phyloP scores from a whole-genome alignment of 2,888 invertebrate genomes.

The Cordylochernes scorpioides region DNA sequence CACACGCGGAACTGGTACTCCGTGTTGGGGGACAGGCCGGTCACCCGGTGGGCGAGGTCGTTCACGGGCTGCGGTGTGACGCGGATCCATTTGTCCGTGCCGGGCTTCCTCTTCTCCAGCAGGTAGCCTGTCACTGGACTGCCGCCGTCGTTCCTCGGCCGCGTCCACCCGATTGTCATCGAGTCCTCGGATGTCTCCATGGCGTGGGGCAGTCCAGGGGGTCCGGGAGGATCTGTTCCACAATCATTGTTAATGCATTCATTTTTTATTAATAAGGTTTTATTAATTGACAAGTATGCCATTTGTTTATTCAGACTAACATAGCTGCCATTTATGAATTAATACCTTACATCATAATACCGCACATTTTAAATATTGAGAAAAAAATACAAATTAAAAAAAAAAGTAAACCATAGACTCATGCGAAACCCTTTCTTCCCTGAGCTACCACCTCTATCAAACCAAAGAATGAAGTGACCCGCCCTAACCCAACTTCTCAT shows the following conservation, averaged over 20 bases:
- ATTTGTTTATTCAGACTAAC: not conserved
- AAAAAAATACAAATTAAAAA: not conserved
- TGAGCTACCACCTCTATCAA: too few relatives aligned
- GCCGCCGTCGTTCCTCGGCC: conserved; percentile 86
- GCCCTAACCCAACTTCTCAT: too few relatives aligned
- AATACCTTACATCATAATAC: not conserved
- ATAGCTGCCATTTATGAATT: not conserved
- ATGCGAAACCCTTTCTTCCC: too few relatives aligned
- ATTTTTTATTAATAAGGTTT: not conserved
- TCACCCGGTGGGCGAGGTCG: conserved; percentile 50
- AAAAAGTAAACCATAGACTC: too few relatives aligned
- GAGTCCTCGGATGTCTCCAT: conserved; percentile 76
- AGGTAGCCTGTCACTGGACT: conserved; percentile 85
- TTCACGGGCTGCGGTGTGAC: conserved; percentile 62
- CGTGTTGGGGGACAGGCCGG: conserved; percentile 55
- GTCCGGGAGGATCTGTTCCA: conserved; percentile 43
- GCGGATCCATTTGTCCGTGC: conserved; percentile 84
- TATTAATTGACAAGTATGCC: not conserved
- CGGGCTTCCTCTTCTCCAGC: conserved; percentile 61
- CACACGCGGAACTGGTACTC: conserved; percentile 94
- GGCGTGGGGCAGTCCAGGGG: conserved; percentile 57
- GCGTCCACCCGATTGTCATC: conserved; percentile 83
- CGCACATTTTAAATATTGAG: not conserved
- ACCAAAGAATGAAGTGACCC: too few relatives aligned
- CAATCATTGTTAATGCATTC: not conserved